Percentiles rank a stretch among this genome's conserved stretches.
Evolutionary conservation across 2,888 invertebrate species (phyloP).

Genomic region (Hydriomena furcata): DNA sequence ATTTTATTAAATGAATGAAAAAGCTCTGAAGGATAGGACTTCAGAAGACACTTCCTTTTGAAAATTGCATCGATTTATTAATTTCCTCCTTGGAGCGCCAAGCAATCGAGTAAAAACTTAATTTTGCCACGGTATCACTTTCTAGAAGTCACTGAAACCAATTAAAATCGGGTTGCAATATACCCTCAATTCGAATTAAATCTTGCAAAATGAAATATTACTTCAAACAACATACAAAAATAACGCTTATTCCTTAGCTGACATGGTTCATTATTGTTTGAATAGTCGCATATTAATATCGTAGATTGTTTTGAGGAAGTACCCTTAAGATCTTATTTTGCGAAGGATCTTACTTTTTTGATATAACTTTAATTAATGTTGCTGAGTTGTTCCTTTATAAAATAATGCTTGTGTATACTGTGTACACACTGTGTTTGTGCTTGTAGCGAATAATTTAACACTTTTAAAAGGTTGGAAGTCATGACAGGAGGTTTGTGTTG

Average conservation of each 20-base stretch:
- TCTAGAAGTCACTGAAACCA: conserved; percentile 10
- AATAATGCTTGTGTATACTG: too few species aligned
- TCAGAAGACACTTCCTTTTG: background rate
- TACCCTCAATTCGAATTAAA: conserved; percentile 43
- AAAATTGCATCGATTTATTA: background rate
- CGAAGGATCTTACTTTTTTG: conserved; percentile 26
- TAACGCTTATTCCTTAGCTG: conserved; percentile 9
- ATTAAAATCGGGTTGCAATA: conserved; percentile 43
- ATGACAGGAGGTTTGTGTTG: too few species aligned
- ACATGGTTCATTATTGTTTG: conserved; percentile 17
- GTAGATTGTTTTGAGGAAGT: conserved; percentile 28
- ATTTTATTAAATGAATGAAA: too few species aligned
- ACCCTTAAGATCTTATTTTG: conserved; percentile 27
- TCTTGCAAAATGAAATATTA: conserved; percentile 25
- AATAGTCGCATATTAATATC: conserved; percentile 33
- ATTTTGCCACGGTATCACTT: conserved; percentile 4
- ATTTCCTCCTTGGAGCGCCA: background rate
- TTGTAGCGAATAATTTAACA: too few species aligned
- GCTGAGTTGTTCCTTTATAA: background rate
- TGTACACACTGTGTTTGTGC: too few species aligned
- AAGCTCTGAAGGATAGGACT: too few species aligned
- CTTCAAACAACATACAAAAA: conserved; percentile 1
- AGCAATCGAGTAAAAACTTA: conserved; percentile 5
- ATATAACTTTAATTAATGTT: conserved; percentile 28
- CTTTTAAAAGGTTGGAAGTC: too few species aligned